Evolutionary conservation across 2,113 vertebrate genomes (phyloP).

Genomic region (Atrichornis clamosus): DNA sequence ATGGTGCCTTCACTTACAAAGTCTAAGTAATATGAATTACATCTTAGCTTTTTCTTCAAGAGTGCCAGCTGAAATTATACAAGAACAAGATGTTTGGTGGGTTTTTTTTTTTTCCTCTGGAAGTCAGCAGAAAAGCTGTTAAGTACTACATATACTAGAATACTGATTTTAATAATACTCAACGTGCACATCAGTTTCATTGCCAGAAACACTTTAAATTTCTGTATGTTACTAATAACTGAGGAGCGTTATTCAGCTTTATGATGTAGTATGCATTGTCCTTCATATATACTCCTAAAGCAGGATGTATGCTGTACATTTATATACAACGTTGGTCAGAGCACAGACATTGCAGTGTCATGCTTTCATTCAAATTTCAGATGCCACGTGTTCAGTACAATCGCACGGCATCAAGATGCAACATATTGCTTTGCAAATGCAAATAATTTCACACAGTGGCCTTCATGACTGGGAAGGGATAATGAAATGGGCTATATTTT

Average conservation of each 20-base stretch:
- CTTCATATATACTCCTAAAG: slow-evolving; percentile 69
- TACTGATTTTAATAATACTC: slow-evolving; percentile 61
- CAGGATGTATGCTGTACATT: slow-evolving; percentile 70
- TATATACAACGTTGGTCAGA: slow-evolving; percentile 68
- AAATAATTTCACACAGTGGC: slow-evolving; percentile 66
- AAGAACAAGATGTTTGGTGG: slow-evolving; percentile 49
- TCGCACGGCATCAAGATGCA: slow-evolving; percentile 75
- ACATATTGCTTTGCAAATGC: slow-evolving; percentile 78
- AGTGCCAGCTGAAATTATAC: slow-evolving; percentile 64
- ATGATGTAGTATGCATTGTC: slow-evolving; percentile 55
- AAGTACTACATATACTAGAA: slow-evolving; percentile 69
- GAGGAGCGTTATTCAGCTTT: slow-evolving; percentile 43
- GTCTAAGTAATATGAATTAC: slow-evolving; percentile 61
- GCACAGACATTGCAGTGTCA: slow-evolving; percentile 75
- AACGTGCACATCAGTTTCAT: slow-evolving; percentile 73
- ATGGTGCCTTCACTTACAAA: slow-evolving; percentile 58
- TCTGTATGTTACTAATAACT: slow-evolving; percentile 61
- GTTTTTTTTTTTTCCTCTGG: slow-evolving; percentile 11
- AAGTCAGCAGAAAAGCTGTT: slow-evolving; percentile 66
- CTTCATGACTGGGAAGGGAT: slow-evolving; percentile 54
- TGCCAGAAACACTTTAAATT: slow-evolving; percentile 63
- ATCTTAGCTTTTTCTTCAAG: slow-evolving; percentile 57
- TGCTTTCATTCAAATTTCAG: slow-evolving; percentile 78
- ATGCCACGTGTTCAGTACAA: slow-evolving; percentile 69
- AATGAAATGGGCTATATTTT: slow-evolving; percentile 65